Base-by-base conservation (phyloP, 2,113 vertebrate species). In the Phycodurus eques region DNA sequence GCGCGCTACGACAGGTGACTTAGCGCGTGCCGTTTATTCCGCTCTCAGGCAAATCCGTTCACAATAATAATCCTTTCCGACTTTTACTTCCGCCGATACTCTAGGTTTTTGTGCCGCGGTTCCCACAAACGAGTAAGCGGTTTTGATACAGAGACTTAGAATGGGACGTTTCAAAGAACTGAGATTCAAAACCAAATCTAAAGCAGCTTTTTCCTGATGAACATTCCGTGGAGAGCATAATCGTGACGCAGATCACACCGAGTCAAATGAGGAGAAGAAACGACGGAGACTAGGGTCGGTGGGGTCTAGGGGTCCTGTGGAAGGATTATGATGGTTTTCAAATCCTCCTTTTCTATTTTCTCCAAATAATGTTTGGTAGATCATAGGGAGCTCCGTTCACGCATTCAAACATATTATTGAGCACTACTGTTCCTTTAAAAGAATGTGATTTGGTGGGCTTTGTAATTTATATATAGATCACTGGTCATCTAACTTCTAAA, bases 191-290 rank as follows among this genome's bases (percentile, higher is more conserved):
- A 78, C 80, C 79, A 88, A 91, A 89, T 87, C 81, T 84, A 82
- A 88, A 91, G 87, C 88, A 77, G 88, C 86, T 89, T 85, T 89
- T 63, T 83, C 72, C 76, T 83, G 83, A 86, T 88, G 90, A 91
- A 88, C 82, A 86, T 90, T 85, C 85, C 79, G 33, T 19, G 31
- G 69, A 35, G 67, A 72, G 71, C 39, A 67, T 70, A 80, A 73
- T 44, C 66, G 54, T 81, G 84, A 83, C 57, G 64, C 82, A 82
- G 67, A 80, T 59, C 44, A 10, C 43, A 64, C 70, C 60, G 64
- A 88, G 71, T 86, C 79, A 76, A 86, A 76, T 6, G 39, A 56
- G 70, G 65, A 13, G 19, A 42, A 67, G 56, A 43, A 80, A 74
- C 67, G n/a, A 60, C 7, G 59, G 31, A 2, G 11, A 63, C 61